phyloP scores from a whole-genome alignment of 1,140 invertebrate genomes.

The Eriosoma lanigerum region DNA sequence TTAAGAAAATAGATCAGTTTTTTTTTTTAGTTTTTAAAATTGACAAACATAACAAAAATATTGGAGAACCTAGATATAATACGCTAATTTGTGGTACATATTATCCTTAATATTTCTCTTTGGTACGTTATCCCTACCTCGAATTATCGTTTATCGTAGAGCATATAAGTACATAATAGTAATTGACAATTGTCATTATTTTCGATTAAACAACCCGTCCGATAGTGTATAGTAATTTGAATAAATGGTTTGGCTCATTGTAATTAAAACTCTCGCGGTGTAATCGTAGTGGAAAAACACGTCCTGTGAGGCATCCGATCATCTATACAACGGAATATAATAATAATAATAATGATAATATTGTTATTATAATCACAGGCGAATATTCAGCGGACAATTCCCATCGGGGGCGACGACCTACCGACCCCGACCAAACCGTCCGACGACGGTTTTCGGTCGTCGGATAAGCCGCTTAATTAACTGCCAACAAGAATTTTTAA shows the following conservation, averaged over 20 bases:
- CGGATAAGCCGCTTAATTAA: constrained; percentile 47
- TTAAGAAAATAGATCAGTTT: too few relatives aligned
- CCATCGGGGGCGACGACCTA: constrained; percentile 11
- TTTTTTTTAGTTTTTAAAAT: too few relatives aligned
- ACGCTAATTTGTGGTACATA: too few relatives aligned
- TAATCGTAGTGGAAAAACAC: neutral
- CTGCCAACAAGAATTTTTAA: constrained; percentile 47
- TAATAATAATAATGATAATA: too few relatives aligned
- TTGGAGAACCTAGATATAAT: too few relatives aligned
- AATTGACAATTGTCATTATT: constrained; percentile 12
- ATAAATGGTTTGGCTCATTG: neutral
- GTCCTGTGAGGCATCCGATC: neutral
- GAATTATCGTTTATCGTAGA: too few relatives aligned
- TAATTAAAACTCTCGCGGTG: neutral
- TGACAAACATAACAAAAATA: too few relatives aligned
- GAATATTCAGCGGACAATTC: constrained; percentile 8
- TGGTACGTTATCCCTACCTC: too few relatives aligned
- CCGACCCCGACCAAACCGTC: neutral
- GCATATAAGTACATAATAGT: neutral
- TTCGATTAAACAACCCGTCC: neutral
- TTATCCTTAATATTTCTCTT: too few relatives aligned
- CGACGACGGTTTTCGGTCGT: neutral
- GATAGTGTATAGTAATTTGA: constrained; percentile 3
- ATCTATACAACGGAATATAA: neutral
- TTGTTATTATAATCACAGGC: neutral